These are phyloP conservation scores for Taxidea taxus DNA, from an alignment of 2,113 vertebrate species.

Conservation along the genomic window DNA sequence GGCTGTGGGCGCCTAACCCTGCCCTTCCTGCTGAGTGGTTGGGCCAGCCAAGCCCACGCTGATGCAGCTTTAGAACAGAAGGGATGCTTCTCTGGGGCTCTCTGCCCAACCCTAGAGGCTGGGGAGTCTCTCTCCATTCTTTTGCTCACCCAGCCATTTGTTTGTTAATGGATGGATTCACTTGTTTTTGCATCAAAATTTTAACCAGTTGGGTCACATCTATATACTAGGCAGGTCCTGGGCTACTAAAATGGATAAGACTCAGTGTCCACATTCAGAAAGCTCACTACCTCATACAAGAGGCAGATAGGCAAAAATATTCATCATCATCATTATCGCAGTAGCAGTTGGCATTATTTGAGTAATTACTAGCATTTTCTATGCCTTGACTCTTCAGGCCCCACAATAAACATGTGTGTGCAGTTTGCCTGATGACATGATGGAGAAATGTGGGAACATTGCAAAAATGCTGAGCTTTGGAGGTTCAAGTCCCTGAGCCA, in stretches of 20 bases:
- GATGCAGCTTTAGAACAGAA: not conserved
- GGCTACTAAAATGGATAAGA: not conserved
- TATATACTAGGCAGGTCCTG: not conserved
- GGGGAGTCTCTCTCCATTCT: not conserved
- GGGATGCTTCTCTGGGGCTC: not conserved
- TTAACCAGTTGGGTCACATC: not conserved
- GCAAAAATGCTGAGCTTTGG: not conserved
- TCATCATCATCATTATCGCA: not conserved
- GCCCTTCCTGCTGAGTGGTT: not conserved
- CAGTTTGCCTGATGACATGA: not conserved
- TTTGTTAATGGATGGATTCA: not conserved
- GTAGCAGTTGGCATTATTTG: not conserved
- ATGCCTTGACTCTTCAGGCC: not conserved
- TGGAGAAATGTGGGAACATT: not conserved
- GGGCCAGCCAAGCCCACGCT: accelerated
- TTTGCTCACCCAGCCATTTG: not conserved
- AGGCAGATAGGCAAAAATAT: not conserved
- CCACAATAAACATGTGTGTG: not conserved
- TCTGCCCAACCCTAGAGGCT: not conserved
- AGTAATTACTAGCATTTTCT: not conserved
- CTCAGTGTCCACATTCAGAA: not conserved
- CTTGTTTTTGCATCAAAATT: not conserved
- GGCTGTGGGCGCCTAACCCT: not conserved
- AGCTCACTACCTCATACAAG: not conserved
- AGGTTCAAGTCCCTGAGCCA: not conserved